These are phyloP conservation scores for Cephalotes varians DNA, from an alignment of 2,888 invertebrate species.

Conservation along the genomic window DNA sequence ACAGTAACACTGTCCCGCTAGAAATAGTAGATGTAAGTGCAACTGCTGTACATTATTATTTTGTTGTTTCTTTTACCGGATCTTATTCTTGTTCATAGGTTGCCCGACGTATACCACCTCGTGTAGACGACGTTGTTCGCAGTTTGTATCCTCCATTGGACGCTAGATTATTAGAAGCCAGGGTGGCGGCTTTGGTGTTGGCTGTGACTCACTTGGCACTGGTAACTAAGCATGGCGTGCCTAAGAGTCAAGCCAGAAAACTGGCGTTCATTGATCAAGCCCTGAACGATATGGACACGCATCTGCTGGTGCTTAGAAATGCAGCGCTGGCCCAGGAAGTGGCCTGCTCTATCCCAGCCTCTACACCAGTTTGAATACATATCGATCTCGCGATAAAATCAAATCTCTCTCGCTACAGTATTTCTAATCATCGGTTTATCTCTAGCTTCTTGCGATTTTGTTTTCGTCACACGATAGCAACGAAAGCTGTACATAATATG, in stretches of 20 bases:
- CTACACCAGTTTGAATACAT: conserved; percentile 79
- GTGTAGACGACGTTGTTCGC: conserved; percentile 90
- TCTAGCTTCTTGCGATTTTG: conserved; percentile 29
- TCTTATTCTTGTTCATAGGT: conserved; percentile 82
- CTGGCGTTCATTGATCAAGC: conserved; percentile 89
- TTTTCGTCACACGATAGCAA: not conserved
- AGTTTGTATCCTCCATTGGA: conserved; percentile 91
- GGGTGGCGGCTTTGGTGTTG: conserved; percentile 89
- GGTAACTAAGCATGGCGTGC: conserved; percentile 88
- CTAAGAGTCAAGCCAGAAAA: conserved; percentile 85
- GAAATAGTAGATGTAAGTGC: conserved; percentile 87
- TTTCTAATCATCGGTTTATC: conserved; percentile 31
- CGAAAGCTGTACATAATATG: not conserved
- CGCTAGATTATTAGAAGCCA: conserved; percentile 89
- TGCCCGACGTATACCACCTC: conserved; percentile 89
- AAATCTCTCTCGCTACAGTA: conserved; percentile 20
- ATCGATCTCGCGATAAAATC: not conserved
- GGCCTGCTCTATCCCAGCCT: conserved; percentile 84
- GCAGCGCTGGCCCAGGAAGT: conserved; percentile 87
- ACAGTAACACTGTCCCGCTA: conserved; percentile 82
- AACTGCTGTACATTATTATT: not conserved
- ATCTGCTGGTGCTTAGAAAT: conserved; percentile 86
- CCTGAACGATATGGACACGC: conserved; percentile 89
- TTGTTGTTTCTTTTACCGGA: not conserved
- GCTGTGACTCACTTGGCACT: conserved; percentile 90